Base-by-base conservation (phyloP, 2,113 vertebrate genomes). In the Urocitellus parryii region DNA sequence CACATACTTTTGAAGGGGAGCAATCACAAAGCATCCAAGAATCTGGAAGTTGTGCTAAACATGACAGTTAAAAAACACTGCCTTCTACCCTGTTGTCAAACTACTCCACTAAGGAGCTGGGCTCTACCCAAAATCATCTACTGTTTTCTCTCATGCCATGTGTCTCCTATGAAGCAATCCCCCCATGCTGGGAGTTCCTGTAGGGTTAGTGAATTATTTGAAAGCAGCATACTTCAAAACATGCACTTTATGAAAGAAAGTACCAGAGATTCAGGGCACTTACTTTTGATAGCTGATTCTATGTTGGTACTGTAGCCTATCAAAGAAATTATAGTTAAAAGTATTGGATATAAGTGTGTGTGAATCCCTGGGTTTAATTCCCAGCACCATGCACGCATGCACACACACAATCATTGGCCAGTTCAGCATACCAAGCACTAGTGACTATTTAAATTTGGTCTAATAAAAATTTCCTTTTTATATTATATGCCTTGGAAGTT, bases 1-100 rank as follows among this genome's bases (percentile, higher is more conserved):
- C 70, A 0, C 97, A 95, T 95, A 88, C 61, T 94, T 95, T 97
- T 84, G 51, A 81, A 85, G 56, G 76, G 76, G 32, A 93, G 51
- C 65, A 78, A 85, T 84, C 79, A 24, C 39, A 68, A 92, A 61
- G 45, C 45, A 76, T n/a, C 53, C 39, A 74, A 37, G 53, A 90
- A 91, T 80, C 58, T 61, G 63, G 91, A 83, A 37, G 76, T 29
- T 79, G 45, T 84, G 48, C n/a, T 72, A 48, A 83, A 74, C 8
- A 0, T 51, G 45, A 86, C 14, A 37, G 25, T 32, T 51, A 11
- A 80, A 74, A 80, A 77, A n/a, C 39, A 58, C 5, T 39, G 4
- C 82, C 68, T 39, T 90, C 68, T 72, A 7, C 56, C 53, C 34
- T 13, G 8, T 58, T 82, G 56, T 29, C 65, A 77, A 91, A 68